These are phyloP conservation scores for Alcedo atthis DNA, from an alignment of 2,797 vertebrate species.

Conservation along the genomic window DNA sequence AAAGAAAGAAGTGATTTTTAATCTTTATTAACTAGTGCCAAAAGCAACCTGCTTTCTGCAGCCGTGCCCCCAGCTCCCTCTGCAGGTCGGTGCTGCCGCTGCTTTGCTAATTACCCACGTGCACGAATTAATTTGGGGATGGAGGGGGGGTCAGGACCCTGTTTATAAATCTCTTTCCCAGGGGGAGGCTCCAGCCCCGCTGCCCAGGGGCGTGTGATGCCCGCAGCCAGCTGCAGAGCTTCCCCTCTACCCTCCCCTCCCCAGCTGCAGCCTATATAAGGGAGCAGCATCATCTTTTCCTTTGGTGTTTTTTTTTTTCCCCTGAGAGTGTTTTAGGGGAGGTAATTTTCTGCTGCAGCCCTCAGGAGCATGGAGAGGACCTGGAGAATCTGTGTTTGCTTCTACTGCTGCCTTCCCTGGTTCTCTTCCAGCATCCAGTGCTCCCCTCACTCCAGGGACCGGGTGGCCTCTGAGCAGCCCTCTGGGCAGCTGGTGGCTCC, in stretches of 20 bases:
- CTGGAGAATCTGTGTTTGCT: slow-evolving; percentile 50
- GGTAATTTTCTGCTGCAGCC: not conserved
- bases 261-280: slow-evolving; percentile 77
- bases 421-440: slow-evolving; percentile 1
- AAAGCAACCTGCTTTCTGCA: not conserved
- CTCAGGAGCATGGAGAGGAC: slow-evolving; percentile 64
- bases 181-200: not conserved
- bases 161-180: not conserved
- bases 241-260: not conserved
- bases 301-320: not conserved
- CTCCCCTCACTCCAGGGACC: not conserved
- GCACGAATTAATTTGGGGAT: not conserved
- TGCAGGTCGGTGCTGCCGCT: not conserved
- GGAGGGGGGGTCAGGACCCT: no score
- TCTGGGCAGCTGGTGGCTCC: not conserved
- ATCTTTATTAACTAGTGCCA: not conserved
- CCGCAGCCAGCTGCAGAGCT: slow-evolving; percentile 46
- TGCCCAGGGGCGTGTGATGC: not conserved
- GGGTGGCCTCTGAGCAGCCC: not conserved
- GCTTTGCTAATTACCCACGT: not conserved
- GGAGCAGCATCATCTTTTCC: not conserved
- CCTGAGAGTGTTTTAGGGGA: slow-evolving; percentile 5
- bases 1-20: not conserved
- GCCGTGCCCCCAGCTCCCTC: not conserved
- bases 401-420: slow-evolving; percentile 66